These are phyloP conservation scores for Cerastis rubricosa DNA, from an alignment of 2,888 invertebrate species.

Conservation along the genomic window DNA sequence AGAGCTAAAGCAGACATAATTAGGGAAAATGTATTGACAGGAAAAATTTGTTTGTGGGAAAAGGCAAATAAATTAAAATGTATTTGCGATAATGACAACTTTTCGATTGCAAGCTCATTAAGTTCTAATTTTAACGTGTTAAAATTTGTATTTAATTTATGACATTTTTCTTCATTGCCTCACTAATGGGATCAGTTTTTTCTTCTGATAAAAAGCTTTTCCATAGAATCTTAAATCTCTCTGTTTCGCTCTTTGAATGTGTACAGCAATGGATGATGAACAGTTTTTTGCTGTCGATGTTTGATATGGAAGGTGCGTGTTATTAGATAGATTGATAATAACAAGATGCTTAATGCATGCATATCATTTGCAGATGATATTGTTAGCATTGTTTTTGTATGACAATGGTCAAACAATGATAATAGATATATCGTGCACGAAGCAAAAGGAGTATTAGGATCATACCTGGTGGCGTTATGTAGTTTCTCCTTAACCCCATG, in stretches of 20 bases:
- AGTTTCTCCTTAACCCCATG: neutral
- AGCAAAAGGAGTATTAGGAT: neutral
- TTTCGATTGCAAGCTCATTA: too few species aligned
- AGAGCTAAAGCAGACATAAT: neutral
- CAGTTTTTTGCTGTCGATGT: neutral
- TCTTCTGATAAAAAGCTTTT: too few species aligned
- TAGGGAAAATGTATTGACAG: neutral
- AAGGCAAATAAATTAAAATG: too few species aligned
- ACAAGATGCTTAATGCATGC: neutral
- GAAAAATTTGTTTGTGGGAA: too few species aligned
- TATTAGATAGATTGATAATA: constrained; percentile 12
- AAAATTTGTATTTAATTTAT: too few species aligned
- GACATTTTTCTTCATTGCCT: too few species aligned
- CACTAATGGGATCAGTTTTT: too few species aligned
- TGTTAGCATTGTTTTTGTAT: neutral
- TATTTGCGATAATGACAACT: too few species aligned
- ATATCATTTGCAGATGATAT: constrained; percentile 1
- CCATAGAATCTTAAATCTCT: too few species aligned
- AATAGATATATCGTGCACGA: neutral
- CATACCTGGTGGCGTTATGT: neutral
- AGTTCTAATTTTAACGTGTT: too few species aligned
- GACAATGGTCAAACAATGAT: neutral
- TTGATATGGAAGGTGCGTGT: neutral
- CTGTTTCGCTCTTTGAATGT: too few species aligned
- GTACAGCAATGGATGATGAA: neutral